phyloP scores from a whole-genome alignment of 2,888 invertebrate species.

The Pachycephus smyrnensis region DNA sequence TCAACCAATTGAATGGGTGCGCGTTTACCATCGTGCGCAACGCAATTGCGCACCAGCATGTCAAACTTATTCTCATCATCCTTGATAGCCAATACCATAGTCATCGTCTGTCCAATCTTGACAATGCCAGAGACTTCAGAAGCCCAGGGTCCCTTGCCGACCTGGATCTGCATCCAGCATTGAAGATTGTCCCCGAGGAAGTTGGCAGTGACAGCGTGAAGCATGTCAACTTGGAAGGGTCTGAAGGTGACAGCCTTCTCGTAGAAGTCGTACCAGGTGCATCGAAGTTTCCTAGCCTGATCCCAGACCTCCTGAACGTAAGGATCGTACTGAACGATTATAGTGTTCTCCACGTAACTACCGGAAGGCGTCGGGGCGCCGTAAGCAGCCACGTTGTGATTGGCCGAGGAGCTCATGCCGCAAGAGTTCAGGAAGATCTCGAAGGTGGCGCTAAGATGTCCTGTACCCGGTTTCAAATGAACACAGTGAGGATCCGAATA shows the following conservation, averaged over 20 bases:
- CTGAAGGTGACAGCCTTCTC: slow-evolving; percentile 95
- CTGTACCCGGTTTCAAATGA: slow-evolving; percentile 90
- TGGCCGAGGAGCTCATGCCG: slow-evolving; percentile 93
- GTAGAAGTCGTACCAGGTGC: slow-evolving; percentile 97
- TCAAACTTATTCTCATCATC: slow-evolving; percentile 97
- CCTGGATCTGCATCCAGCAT: slow-evolving; percentile 98
- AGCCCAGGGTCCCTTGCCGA: slow-evolving; percentile 97
- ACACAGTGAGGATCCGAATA: slow-evolving; percentile 93
- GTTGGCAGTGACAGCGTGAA: slow-evolving; percentile 94
- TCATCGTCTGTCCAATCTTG: slow-evolving; percentile 97
- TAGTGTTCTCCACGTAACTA: slow-evolving; percentile 94
- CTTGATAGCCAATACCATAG: slow-evolving; percentile 95
- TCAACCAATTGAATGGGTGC: slow-evolving; percentile 94
- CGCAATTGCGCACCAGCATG: slow-evolving; percentile 94
- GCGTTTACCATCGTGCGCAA: slow-evolving; percentile 93
- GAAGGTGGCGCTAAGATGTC: slow-evolving; percentile 91
- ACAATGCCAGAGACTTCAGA: slow-evolving; percentile 95
- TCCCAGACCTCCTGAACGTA: slow-evolving; percentile 97
- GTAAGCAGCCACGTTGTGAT: slow-evolving; percentile 85
- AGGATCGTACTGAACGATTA: slow-evolving; percentile 94
- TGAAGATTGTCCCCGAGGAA: slow-evolving; percentile 95
- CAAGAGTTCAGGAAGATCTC: slow-evolving; percentile 94
- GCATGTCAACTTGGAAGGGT: slow-evolving; percentile 96
- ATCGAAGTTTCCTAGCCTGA: slow-evolving; percentile 90
- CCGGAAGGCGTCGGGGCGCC: slow-evolving; percentile 92